phyloP scores from a whole-genome alignment of 2,888 invertebrate species.

The Drosophila paramelanica region DNA sequence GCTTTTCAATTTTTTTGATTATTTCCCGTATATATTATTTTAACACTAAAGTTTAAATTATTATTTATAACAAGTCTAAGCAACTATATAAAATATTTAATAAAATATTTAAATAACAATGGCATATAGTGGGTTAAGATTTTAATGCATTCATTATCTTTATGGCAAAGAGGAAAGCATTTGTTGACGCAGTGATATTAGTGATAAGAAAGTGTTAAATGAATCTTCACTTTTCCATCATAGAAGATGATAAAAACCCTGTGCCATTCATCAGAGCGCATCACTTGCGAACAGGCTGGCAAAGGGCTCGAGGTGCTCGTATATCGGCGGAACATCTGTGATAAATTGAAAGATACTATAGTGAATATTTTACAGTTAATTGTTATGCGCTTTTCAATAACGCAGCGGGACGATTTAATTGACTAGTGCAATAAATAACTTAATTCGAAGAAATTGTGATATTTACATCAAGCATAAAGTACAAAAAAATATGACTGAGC shows the following conservation, averaged over 20 bases:
- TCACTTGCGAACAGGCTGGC: conserved; percentile 25
- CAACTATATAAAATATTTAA: too few relatives aligned
- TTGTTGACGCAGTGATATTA: conserved; percentile 35
- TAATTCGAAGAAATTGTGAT: conserved; percentile 24
- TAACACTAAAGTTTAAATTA: too few relatives aligned
- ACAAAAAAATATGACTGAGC: conserved; percentile 15
- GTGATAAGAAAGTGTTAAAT: conserved; percentile 37
- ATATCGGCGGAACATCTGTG: conserved; percentile 23
- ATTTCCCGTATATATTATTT: too few relatives aligned
- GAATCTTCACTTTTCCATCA: conserved; percentile 31
- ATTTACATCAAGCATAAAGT: not conserved
- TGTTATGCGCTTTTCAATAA: conserved; percentile 8
- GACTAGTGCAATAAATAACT: conserved; percentile 15
- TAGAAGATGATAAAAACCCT: conserved; percentile 30
- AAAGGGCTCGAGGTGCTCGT: not conserved
- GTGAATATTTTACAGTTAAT: conserved; percentile 3
- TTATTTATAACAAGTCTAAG: too few relatives aligned
- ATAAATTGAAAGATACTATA: conserved; percentile 23
- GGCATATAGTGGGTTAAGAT: conserved; percentile 6
- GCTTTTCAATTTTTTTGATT: too few relatives aligned
- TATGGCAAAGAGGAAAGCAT: conserved; percentile 4
- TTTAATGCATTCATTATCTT: conserved; percentile 20
- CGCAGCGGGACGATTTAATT: conserved; percentile 16
- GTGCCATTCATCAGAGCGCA: conserved; percentile 5
- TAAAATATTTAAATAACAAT: too few relatives aligned